Conservation (phyloP, 2,888 invertebrate species). For the Conchocele bisecta region DNA sequence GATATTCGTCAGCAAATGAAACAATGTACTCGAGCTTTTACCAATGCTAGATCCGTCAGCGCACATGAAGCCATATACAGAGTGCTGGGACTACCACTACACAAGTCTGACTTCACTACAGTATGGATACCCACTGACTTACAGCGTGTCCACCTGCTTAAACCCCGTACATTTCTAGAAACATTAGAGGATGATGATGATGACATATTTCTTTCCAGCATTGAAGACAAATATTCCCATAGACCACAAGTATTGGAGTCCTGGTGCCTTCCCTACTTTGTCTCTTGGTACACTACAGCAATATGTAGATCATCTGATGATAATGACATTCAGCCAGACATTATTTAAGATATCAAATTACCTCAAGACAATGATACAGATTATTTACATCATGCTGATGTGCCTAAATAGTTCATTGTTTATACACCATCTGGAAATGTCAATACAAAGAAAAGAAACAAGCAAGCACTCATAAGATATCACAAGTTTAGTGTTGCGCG, state of each 20-base stretch:
- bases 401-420: too few relatives aligned
- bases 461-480: slow-evolving; percentile 32
- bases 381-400: too few relatives aligned
- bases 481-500: slow-evolving; percentile 26
- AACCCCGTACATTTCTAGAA: neutral
- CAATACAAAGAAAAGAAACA: slow-evolving; percentile 24
- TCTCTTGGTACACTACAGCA: neutral
- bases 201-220: neutral
- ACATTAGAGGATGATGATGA: slow-evolving; percentile 1
- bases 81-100: slow-evolving; percentile 6
- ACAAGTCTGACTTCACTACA: slow-evolving; percentile 6
- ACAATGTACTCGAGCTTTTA: slow-evolving; percentile 5
- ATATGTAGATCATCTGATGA: neutral
- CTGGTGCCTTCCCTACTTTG: neutral
- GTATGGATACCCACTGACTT: slow-evolving; percentile 15
- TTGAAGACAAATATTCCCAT: neutral
- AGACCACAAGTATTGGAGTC: neutral
- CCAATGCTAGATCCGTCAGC: slow-evolving; percentile 2
- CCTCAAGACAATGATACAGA: too few relatives aligned
- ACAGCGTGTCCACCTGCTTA: slow-evolving; percentile 5
- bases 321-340: neutral
- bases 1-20: slow-evolving; percentile 19
- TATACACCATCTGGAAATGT: too few relatives aligned
- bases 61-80: slow-evolving; percentile 19
- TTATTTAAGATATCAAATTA: neutral